Evolutionary conservation across 2,888 invertebrate genomes (phyloP).

Genomic region (Macrophya annulata): DNA sequence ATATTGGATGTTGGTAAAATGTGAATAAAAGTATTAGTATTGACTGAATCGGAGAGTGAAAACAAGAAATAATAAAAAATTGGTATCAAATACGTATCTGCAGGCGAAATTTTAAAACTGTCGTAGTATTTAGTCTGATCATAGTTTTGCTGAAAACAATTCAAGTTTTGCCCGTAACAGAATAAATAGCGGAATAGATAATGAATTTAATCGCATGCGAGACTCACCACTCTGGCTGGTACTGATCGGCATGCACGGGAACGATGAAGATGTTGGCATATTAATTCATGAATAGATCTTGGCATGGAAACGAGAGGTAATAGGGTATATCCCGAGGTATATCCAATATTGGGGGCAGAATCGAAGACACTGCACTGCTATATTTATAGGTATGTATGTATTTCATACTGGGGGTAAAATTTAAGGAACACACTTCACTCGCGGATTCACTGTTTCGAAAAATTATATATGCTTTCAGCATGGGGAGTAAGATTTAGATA

Average conservation of each 20-base stretch:
- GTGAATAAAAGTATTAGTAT: not conserved
- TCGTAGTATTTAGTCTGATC: not conserved
- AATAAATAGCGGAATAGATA: not conserved
- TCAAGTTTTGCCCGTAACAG: not conserved
- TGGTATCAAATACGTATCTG: too few relatives aligned
- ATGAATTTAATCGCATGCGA: not conserved
- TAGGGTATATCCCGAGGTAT: too few relatives aligned
- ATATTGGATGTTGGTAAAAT: not conserved
- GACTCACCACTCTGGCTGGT: not conserved
- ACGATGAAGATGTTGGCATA: too few relatives aligned
- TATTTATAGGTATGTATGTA: not conserved
- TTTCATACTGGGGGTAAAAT: not conserved
- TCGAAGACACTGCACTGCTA: not conserved
- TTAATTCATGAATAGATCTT: too few relatives aligned
- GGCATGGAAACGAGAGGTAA: too few relatives aligned
- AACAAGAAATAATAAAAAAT: too few relatives aligned
- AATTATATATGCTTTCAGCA: not conserved
- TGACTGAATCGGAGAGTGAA: not conserved
- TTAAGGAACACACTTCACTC: not conserved
- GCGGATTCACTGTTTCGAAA: not conserved
- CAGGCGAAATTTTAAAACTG: not conserved
- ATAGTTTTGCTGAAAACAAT: not conserved
- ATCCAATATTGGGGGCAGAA: not conserved
- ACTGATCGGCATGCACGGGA: not conserved
- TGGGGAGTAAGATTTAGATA: not conserved